phyloP scores from a whole-genome alignment of 30 jellyfish, hydroid and myxozoan species.

The Hydractinia symbiolongicarpus region DNA sequence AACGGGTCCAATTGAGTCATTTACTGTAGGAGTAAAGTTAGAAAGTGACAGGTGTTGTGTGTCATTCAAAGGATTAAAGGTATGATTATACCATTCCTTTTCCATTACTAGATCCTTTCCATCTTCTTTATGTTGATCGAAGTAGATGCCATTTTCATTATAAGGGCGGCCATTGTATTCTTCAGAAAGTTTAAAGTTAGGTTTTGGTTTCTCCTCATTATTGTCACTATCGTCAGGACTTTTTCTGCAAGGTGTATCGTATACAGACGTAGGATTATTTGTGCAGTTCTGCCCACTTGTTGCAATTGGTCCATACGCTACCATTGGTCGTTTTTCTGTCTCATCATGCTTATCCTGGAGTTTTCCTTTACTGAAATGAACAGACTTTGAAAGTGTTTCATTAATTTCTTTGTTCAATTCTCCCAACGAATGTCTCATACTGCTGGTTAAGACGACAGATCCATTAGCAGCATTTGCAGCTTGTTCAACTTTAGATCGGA shows the following conservation, averaged over 20 bases:
- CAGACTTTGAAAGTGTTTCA: conserved; percentile 24
- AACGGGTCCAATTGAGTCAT: not conserved
- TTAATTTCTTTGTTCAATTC: conserved; percentile 26
- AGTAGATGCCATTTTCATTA: not conserved
- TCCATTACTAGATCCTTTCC: not conserved
- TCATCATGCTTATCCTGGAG: not conserved
- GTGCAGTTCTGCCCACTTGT: not conserved
- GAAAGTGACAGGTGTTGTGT: not conserved
- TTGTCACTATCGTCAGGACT: not conserved
- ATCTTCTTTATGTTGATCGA: not conserved
- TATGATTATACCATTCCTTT: not conserved
- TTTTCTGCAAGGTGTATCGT: too few relatives aligned
- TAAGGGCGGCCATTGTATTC: not conserved
- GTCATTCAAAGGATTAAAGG: not conserved
- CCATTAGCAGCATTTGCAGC: conserved; percentile 24
- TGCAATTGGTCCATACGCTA: not conserved
- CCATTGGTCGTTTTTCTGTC: not conserved
- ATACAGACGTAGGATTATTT: not conserved
- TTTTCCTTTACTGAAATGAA: not conserved
- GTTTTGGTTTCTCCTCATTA: not conserved
- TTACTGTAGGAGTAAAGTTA: not conserved
- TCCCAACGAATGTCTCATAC: conserved; percentile 25
- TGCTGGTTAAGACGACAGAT: conserved; percentile 28
- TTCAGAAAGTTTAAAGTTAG: not conserved
- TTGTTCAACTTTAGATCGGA: conserved; percentile 32